Evolutionary conservation across 2,113 vertebrate genomes (phyloP).

Genomic region (Taxidea taxus): DNA sequence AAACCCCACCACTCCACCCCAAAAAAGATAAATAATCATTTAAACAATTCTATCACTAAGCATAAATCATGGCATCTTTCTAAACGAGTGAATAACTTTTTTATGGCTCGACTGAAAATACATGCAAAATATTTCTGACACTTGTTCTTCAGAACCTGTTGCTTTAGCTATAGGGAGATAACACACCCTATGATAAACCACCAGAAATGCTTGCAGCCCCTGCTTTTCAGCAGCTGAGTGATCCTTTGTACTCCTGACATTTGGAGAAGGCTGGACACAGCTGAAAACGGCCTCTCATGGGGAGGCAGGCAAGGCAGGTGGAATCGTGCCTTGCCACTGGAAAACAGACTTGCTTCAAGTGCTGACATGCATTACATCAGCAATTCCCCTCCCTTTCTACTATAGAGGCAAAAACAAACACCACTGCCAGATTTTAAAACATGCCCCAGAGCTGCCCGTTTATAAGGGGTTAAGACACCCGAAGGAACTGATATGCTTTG

Average conservation of each 20-base stretch:
- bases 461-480: background rate
- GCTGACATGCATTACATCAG: background rate
- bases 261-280: too few relatives aligned
- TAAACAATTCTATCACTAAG: background rate
- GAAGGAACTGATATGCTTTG: background rate
- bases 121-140: background rate
- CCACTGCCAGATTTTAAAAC: background rate
- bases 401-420: background rate
- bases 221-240: background rate
- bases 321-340: too few relatives aligned
- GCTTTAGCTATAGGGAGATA: background rate
- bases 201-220: background rate
- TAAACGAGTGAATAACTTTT: background rate
- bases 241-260: background rate
- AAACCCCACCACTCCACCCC: background rate
- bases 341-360: background rate
- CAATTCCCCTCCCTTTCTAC: background rate
- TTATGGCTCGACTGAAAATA: background rate
- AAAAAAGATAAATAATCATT: background rate
- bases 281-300: accelerated
- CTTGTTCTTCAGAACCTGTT: background rate
- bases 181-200: accelerated
- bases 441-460: background rate
- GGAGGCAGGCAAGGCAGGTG: background rate
- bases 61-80: background rate